Percentiles rank a stretch among this genome's conserved stretches.
phyloP scores from a whole-genome alignment of 2,797 vertebrate genomes.

The Loris lydekkerianus region DNA sequence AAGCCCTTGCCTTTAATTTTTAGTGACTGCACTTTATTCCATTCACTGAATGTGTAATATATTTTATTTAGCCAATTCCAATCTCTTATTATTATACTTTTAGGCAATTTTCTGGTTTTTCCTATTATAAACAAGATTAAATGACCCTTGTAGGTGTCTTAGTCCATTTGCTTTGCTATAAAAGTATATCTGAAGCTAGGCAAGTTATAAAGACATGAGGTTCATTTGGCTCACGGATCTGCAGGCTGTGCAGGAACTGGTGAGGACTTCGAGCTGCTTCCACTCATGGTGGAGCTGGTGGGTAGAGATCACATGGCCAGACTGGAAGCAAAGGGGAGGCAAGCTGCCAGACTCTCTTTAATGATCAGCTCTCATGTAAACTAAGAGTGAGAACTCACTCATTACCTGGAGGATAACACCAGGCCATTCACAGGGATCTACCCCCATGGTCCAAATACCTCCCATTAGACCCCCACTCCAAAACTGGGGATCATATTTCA shows the following conservation, averaged over 20 bases:
- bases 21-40: neutral
- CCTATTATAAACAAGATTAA: slow-evolving; percentile 25
- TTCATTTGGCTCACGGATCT: neutral
- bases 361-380: neutral
- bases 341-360: neutral
- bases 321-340: neutral
- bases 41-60: neutral
- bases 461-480: neutral
- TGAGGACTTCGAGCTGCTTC: neutral
- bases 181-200: neutral
- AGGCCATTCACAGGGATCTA: neutral
- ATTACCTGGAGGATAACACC: neutral
- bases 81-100: neutral
- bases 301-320: neutral
- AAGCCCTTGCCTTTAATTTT: neutral
- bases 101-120: slow-evolving; percentile 5
- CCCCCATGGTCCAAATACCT: neutral
- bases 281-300: neutral
- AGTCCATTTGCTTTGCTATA: neutral
- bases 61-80: neutral
- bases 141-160: neutral
- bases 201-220: neutral
- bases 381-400: neutral
- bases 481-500: neutral
- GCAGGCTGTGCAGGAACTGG: neutral